Conservation (phyloP, 2,797 vertebrate species). For the Girardinus metallicus region DNA sequence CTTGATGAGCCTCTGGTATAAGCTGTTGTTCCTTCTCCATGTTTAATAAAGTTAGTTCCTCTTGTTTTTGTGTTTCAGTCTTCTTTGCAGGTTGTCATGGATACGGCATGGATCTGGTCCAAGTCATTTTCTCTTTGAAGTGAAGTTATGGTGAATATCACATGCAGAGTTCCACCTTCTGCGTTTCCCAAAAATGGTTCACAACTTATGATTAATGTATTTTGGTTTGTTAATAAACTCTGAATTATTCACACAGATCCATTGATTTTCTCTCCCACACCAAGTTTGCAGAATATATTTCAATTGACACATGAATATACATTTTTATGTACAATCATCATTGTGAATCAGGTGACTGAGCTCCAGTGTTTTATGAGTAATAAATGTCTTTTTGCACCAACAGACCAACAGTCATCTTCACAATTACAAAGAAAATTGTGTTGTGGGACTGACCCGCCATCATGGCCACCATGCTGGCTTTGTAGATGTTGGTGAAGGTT, state of each 20-base stretch:
- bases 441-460: slow-evolving; percentile 88
- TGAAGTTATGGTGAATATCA: no score
- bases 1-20: not conserved
- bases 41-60: not conserved
- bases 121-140: not conserved
- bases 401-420: not conserved
- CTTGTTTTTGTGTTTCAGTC: not conserved
- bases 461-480: slow-evolving; percentile 95
- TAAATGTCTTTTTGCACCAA: not conserved
- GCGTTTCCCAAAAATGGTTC: not conserved
- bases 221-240: not conserved
- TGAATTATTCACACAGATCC: not conserved
- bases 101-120: not conserved
- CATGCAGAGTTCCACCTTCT: not conserved
- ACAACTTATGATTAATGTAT: not conserved
- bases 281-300: not conserved
- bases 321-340: not conserved
- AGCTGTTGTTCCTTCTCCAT: not conserved
- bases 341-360: not conserved
- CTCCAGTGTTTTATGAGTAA: not conserved
- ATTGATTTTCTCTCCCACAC: not conserved
- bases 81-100: not conserved
- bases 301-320: not conserved
- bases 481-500: slow-evolving; percentile 91
- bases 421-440: not conserved